Evolutionary conservation across 2,113 vertebrate species (phyloP).

Genomic region (Brevimyrus niger): DNA sequence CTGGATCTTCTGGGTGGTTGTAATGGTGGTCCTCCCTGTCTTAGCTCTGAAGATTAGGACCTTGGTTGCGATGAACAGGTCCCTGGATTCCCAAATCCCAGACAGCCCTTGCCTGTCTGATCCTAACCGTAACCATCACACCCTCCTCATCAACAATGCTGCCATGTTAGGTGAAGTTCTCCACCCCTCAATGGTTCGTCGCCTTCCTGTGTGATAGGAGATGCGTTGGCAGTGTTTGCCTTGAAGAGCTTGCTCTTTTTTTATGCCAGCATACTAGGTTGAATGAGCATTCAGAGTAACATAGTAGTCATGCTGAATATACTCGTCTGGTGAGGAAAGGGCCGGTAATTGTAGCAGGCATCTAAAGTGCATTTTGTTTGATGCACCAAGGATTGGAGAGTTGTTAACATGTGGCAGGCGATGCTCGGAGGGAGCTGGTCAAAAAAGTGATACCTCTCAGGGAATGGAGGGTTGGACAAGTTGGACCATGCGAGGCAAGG

Average conservation of each 20-base stretch:
- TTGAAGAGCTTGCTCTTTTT: background rate
- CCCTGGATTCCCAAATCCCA: background rate
- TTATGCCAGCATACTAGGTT: background rate
- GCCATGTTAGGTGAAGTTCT: background rate
- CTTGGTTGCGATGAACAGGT: background rate
- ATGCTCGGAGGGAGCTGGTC: background rate
- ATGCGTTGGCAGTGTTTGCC: background rate
- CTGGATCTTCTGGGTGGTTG: background rate
- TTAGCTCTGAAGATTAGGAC: background rate
- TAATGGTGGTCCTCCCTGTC: background rate
- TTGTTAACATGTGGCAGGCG: background rate
- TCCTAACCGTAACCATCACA: background rate
- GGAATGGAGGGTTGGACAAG: background rate
- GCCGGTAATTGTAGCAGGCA: background rate
- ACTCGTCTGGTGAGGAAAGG: background rate
- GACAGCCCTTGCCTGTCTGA: background rate
- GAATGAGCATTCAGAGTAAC: background rate
- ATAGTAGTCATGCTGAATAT: background rate
- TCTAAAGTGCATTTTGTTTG: background rate
- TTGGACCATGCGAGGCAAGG: background rate
- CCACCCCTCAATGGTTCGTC: background rate
- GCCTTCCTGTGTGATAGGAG: background rate
- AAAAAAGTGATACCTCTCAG: background rate
- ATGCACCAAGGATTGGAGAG: background rate
- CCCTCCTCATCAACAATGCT: background rate